Evolutionary conservation across 2,797 vertebrate genomes (phyloP).

Genomic region (Synaphobranchus kaupii): DNA sequence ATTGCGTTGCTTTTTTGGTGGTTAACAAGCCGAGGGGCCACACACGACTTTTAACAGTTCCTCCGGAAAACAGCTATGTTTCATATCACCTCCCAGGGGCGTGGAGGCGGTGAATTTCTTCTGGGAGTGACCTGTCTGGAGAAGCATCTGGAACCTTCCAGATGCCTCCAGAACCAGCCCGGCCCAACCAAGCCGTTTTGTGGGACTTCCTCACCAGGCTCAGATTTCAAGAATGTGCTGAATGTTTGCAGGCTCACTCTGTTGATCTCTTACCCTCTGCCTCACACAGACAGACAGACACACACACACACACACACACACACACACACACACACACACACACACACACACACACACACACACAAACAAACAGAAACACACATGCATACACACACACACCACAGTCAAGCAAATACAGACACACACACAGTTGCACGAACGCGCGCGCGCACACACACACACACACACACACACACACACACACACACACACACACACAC

Average conservation of each 20-base stretch:
- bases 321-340: no score
- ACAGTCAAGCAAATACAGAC: no score
- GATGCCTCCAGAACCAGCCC: not conserved
- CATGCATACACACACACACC: slow-evolving; percentile 22
- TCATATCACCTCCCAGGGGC: not conserved
- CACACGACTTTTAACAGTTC: not conserved
- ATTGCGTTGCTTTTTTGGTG: not conserved
- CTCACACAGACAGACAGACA: not conserved
- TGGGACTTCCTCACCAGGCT: not conserved
- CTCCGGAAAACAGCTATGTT: not conserved
- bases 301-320: no score
- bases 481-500: no score
- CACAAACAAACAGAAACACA: slow-evolving; percentile 56
- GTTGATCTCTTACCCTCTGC: slow-evolving; percentile 12
- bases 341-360: slow-evolving; percentile 40
- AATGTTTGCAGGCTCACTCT: not conserved
- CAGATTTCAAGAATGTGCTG: slow-evolving; percentile 14
- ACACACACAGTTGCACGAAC: not conserved
- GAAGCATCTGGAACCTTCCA: not conserved
- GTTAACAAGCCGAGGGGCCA: slow-evolving; percentile 26
- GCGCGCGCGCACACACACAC: not conserved
- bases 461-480: not conserved
- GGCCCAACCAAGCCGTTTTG: not conserved
- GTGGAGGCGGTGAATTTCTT: not conserved
- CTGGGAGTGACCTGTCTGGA: not conserved